phyloP scores from a whole-genome alignment of 2,113 vertebrate genomes.

The Colaptes auratus region DNA sequence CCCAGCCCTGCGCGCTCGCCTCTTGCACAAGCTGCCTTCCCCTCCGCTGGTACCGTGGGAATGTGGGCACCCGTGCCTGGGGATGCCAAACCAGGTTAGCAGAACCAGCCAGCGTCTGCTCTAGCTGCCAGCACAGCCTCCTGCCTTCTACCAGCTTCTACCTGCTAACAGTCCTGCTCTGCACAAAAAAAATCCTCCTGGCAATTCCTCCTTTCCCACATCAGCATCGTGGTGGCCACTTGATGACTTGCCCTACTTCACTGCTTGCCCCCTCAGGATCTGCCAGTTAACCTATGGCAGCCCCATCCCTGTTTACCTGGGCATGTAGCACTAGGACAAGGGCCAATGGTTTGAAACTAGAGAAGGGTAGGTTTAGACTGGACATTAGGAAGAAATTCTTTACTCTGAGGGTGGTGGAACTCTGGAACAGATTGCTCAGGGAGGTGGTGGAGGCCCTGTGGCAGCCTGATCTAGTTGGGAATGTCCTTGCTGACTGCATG shows the following conservation, averaged over 20 bases:
- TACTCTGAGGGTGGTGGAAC: too few relatives aligned
- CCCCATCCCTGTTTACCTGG: not conserved
- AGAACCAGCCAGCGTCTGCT: not conserved
- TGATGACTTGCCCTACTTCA: fast-evolving
- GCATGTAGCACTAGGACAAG: too few relatives aligned
- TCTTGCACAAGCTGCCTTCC: conserved; percentile 53
- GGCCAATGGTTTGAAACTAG: too few relatives aligned
- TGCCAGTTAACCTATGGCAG: not conserved
- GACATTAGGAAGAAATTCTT: too few relatives aligned
- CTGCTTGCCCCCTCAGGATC: not conserved
- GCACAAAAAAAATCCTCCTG: not conserved
- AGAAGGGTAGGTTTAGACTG: too few relatives aligned
- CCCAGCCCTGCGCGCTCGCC: not conserved
- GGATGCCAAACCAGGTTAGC: conserved; percentile 25
- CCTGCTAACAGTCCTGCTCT: not conserved
- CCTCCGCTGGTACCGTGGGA: conserved; percentile 45
- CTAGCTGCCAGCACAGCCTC: not conserved
- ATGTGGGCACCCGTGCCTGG: not conserved
- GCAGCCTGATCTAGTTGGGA: too few relatives aligned
- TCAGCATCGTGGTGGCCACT: fast-evolving
- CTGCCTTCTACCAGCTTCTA: not conserved
- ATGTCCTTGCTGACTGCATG: too few relatives aligned
- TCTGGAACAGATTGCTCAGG: too few relatives aligned
- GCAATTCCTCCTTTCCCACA: not conserved
- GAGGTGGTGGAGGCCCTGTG: too few relatives aligned